Percentiles rank a stretch among this genome's conserved stretches.
phyloP scores from a whole-genome alignment of 2,113 vertebrate genomes.

The Aramus guarauna region DNA sequence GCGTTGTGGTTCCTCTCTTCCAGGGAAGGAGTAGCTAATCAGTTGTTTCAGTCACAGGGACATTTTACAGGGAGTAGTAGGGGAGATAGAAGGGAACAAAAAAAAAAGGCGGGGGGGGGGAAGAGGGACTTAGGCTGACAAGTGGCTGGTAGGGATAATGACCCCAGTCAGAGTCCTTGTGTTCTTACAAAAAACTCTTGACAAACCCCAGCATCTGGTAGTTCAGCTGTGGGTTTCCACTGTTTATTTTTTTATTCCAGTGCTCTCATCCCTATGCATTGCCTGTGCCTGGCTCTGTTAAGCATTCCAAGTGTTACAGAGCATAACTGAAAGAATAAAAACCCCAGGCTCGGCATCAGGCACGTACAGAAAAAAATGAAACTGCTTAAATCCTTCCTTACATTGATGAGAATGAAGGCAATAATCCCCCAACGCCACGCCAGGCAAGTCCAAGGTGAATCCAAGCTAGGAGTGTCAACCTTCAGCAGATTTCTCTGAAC shows the following conservation, averaged over 20 bases:
- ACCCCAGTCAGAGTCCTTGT: constrained; percentile 20
- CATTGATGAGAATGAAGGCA: not conserved
- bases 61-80: not conserved
- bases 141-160: constrained; percentile 31
- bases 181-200: not conserved
- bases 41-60: not conserved
- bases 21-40: not conserved
- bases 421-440: not conserved
- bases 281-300: constrained; percentile 43
- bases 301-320: constrained; percentile 48
- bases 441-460: not conserved
- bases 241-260: constrained; percentile 64
- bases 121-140: not conserved
- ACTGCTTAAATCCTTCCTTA: constrained; percentile 26
- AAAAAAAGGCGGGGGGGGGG: fast-evolving
- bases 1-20: not conserved
- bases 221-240: constrained; percentile 58
- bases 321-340: constrained; percentile 51
- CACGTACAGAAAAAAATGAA: not conserved
- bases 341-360: constrained; percentile 6
- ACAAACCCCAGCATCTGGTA: constrained; percentile 59
- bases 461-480: not conserved
- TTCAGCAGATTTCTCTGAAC: not conserved
- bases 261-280: constrained; percentile 20
- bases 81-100: not conserved